Conservation (phyloP, 2,797 vertebrate genomes). For the Cephalopachus bancanus region DNA sequence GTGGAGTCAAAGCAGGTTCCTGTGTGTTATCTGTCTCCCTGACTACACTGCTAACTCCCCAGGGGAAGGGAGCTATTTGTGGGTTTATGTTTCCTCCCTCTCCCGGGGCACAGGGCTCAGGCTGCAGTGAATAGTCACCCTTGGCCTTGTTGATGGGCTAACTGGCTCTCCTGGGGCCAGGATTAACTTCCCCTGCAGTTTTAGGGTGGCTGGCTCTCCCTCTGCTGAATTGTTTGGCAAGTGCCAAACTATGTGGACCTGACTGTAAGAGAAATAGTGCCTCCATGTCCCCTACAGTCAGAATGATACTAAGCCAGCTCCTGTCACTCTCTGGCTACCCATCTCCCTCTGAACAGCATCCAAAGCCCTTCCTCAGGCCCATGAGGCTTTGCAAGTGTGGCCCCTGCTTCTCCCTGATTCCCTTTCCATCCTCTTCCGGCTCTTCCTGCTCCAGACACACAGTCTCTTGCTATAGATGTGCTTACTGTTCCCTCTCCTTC, state of each 20-base stretch:
- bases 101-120: not conserved
- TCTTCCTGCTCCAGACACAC: not conserved
- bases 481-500: not conserved
- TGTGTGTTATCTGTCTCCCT: conserved; percentile 58
- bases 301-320: not conserved
- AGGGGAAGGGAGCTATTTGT: not conserved
- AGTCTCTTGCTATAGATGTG: rapidly evolving
- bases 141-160: not conserved
- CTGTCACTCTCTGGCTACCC: no score
- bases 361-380: no score
- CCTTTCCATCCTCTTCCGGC: not conserved
- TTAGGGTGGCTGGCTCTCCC: not conserved
- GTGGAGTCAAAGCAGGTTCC: not conserved
- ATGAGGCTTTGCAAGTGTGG: rapidly evolving
- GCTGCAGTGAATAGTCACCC: no score
- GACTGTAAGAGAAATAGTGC: not conserved
- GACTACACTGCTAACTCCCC: not conserved
- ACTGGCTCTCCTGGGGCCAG: not conserved
- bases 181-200: not conserved
- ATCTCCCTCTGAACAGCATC: not conserved
- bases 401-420: not conserved
- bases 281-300: not conserved
- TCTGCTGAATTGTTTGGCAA: not conserved
- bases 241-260: not conserved
- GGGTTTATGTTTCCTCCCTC: not conserved